phyloP scores from a whole-genome alignment of 2,888 invertebrate species.

The Conops quadrifasciatus region DNA sequence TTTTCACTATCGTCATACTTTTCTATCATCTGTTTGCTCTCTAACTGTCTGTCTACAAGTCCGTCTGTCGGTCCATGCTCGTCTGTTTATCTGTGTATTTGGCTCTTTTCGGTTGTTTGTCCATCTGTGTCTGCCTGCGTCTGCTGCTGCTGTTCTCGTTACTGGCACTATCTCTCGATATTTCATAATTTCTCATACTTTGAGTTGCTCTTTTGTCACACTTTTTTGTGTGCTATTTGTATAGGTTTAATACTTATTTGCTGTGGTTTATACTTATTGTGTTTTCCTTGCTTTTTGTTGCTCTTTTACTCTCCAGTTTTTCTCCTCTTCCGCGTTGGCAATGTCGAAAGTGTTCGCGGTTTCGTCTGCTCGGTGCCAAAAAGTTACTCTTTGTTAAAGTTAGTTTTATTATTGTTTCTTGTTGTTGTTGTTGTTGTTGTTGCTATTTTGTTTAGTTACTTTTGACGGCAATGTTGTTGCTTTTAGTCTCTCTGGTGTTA shows the following conservation, averaged over 20 bases:
- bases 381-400: conserved; percentile 18
- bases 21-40: background rate
- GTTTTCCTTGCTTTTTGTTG: background rate
- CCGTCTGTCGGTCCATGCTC: too few relatives aligned
- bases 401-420: background rate
- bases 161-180: conserved; percentile 24
- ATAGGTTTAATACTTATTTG: background rate
- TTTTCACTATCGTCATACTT: background rate
- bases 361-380: conserved; percentile 17
- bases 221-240: conserved; percentile 6
- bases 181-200: conserved; percentile 11
- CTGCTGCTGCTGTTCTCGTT: background rate
- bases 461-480: background rate
- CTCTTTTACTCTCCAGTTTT: background rate
- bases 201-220: conserved; percentile 10
- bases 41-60: too few relatives aligned
- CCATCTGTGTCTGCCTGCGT: conserved; percentile 5
- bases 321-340: background rate
- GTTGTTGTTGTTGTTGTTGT: conserved; percentile 3
- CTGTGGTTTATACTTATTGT: background rate
- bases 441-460: conserved; percentile 2
- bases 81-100: too few relatives aligned
- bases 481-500: conserved; percentile 5
- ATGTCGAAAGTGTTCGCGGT: background rate
- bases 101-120: conserved; percentile 5